Conservation (phyloP, 2,113 vertebrate genomes). For the Cryptotis parvus region DNA sequence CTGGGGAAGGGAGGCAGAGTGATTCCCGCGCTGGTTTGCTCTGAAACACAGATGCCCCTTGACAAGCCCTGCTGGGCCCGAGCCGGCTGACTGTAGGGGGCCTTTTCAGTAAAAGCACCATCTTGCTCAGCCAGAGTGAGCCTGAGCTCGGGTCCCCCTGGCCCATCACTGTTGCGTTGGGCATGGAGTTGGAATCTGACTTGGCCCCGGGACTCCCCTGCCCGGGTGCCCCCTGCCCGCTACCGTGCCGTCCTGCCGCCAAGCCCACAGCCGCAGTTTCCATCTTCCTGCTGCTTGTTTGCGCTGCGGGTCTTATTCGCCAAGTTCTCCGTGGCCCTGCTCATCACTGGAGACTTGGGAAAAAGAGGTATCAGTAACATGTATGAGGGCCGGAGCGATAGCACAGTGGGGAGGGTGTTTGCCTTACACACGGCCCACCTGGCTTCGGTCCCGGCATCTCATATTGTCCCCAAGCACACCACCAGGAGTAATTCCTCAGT, state of each 20-base stretch:
- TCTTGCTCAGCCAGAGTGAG: conserved; percentile 80
- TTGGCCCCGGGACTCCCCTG: conserved; percentile 84
- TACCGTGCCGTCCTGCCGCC: conserved; percentile 80
- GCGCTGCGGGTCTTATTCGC: conserved; percentile 88
- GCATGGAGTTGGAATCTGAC: conserved; percentile 73
- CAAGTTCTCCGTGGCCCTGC: conserved; percentile 89
- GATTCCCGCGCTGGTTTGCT: no score
- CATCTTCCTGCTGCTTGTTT: conserved; percentile 93
- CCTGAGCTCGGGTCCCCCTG: neutral
- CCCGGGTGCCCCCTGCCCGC: conserved; percentile 77
- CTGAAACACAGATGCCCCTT: no score
- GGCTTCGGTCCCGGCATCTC: no score
- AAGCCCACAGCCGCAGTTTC: conserved; percentile 92
- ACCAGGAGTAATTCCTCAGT: no score
- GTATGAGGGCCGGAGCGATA: neutral
- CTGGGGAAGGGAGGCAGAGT: no score
- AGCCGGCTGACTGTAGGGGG: neutral
- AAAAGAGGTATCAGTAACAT: conserved; percentile 80
- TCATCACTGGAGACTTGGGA: conserved; percentile 89
- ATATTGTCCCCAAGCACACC: no score
- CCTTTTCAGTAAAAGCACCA: conserved; percentile 72
- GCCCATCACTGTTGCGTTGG: conserved; percentile 43
- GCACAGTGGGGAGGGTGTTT: no score
- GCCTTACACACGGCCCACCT: no score
- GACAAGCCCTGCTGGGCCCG: no score